Percentiles rank a stretch among this genome's conserved stretches.
Conservation (phyloP, 2,888 invertebrate species). For the Phalangium opilio region DNA sequence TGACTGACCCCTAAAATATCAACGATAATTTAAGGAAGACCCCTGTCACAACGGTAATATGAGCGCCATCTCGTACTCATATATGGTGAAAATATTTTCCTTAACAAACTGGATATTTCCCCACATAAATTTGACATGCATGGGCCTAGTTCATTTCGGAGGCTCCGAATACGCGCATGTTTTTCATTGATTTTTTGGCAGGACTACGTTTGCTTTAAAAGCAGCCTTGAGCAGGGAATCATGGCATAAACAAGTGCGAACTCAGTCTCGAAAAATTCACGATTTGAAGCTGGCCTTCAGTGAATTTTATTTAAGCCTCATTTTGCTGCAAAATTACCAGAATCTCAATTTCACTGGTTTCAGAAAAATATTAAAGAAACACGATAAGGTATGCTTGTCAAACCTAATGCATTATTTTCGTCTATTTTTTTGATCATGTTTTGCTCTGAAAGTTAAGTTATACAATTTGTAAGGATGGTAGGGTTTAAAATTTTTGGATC, state of each 20-base stretch:
- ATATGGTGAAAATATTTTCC: too few relatives aligned
- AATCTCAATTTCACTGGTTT: slow-evolving; percentile 97
- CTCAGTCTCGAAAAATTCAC: slow-evolving; percentile 54
- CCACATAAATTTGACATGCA: too few relatives aligned
- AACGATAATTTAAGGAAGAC: too few relatives aligned
- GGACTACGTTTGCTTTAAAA: slow-evolving; percentile 6
- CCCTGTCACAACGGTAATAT: too few relatives aligned
- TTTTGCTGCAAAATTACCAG: slow-evolving; percentile 94
- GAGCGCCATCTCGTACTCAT: too few relatives aligned
- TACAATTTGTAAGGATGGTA: neutral
- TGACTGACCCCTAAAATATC: too few relatives aligned
- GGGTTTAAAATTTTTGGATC: slow-evolving; percentile 1
- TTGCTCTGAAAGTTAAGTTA: neutral
- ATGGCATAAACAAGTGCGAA: slow-evolving; percentile 13
- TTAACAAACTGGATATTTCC: too few relatives aligned
- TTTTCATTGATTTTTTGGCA: too few relatives aligned
- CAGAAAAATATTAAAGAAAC: slow-evolving; percentile 96
- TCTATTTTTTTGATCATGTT: neutral
- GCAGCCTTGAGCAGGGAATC: slow-evolving; percentile 13
- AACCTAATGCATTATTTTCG: too few relatives aligned
- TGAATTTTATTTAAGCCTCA: slow-evolving; percentile 93
- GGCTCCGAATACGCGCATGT: too few relatives aligned
- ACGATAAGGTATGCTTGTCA: slow-evolving; percentile 72
- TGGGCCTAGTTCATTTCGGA: too few relatives aligned
- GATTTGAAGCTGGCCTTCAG: slow-evolving; percentile 95